These are phyloP conservation scores for Cosmopolites sordidus DNA, from an alignment of 2,888 invertebrate species.

Conservation along the genomic window DNA sequence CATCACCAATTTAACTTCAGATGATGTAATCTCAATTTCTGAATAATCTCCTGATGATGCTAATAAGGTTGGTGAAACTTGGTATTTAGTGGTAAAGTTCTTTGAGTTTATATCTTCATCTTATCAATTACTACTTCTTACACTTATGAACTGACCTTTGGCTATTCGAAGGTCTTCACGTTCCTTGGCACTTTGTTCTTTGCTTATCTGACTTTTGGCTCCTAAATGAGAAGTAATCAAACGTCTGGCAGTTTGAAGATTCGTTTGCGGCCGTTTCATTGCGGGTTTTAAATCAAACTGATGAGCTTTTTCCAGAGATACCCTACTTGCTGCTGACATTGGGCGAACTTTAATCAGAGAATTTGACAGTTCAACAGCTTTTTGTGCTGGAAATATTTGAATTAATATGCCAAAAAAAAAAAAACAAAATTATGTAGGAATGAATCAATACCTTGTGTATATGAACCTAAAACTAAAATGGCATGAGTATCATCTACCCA, in stretches of 20 bases:
- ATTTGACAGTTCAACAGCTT: conserved; percentile 41
- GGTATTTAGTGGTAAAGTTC: too few relatives aligned
- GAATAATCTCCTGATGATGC: too few relatives aligned
- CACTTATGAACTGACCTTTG: conserved; percentile 37
- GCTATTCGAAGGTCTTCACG: conserved; percentile 42
- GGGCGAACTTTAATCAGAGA: conserved; percentile 45
- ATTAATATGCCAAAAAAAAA: not conserved
- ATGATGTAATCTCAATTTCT: too few relatives aligned
- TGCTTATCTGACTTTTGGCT: conserved; percentile 40
- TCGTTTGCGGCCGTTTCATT: conserved; percentile 46
- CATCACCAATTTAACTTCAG: too few relatives aligned
- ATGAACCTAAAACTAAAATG: conserved; percentile 43
- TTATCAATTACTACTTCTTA: too few relatives aligned
- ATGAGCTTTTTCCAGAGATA: conserved; percentile 39
- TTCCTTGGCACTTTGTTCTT: conserved; percentile 42
- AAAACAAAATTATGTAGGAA: not conserved
- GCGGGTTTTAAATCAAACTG: conserved; percentile 44
- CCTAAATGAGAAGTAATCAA: conserved; percentile 46
- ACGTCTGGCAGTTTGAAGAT: conserved; percentile 45
- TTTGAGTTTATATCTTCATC: too few relatives aligned
- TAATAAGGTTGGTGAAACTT: too few relatives aligned
- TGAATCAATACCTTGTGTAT: conserved; percentile 41
- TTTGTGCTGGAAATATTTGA: conserved; percentile 37
- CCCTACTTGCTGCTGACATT: conserved; percentile 40
- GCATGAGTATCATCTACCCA: conserved; percentile 49